Percentiles rank a stretch among this genome's conserved stretches.
These are phyloP conservation scores for Fistularia commersonii DNA, from an alignment of 2,797 vertebrate genomes.

Conservation along the genomic window DNA sequence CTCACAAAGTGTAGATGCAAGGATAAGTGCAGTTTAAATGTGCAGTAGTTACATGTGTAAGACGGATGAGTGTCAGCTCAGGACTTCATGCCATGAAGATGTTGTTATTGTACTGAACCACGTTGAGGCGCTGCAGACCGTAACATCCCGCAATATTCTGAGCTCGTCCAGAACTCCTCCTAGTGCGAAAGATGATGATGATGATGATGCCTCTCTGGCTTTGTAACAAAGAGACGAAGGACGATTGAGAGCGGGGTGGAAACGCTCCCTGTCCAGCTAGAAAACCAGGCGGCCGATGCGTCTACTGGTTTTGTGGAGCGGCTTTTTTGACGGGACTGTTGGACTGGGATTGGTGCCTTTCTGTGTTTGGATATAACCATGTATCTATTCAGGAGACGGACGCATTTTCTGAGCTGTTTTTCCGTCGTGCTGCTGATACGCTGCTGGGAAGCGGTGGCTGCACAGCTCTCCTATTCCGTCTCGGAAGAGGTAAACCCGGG, in stretches of 20 bases:
- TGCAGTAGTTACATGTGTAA: too few species aligned
- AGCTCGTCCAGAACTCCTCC: constrained; percentile 10
- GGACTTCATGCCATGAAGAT: not conserved
- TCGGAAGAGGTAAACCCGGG: constrained; percentile 51
- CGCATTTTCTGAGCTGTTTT: not conserved
- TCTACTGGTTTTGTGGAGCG: not conserved
- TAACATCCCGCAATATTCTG: not conserved
- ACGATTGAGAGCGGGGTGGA: not conserved
- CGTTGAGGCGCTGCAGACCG: constrained; percentile 35
- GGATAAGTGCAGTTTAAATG: too few species aligned
- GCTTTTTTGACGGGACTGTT: not conserved
- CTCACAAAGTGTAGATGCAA: too few species aligned
- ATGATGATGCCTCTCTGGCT: constrained; percentile 18
- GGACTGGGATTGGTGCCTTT: not conserved
- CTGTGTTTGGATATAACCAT: not conserved
- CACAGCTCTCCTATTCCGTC: constrained; percentile 57
- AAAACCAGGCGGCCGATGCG: not conserved
- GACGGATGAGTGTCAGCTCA: too few species aligned
- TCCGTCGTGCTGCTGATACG: constrained; percentile 10
- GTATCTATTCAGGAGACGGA: not conserved
- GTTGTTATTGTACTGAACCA: constrained; percentile 2
- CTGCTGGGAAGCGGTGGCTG: constrained; percentile 11
- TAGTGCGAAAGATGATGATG: not conserved
- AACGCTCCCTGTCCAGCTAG: too few species aligned
- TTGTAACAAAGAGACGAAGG: constrained; percentile 36